phyloP scores from a whole-genome alignment of 2,888 invertebrate species.

The Ischnura elegans region DNA sequence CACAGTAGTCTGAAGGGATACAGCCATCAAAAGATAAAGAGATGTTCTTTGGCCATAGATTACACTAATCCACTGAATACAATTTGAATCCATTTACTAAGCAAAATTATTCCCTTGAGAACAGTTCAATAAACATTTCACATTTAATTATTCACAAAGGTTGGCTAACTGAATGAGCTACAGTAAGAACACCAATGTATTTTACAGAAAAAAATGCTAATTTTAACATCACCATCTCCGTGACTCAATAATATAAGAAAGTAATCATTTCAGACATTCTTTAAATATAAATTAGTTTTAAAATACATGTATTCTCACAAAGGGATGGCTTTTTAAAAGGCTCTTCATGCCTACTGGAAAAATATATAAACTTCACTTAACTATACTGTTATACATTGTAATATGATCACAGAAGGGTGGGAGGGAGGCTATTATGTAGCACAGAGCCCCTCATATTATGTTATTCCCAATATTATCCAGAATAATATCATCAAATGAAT shows the following conservation, averaged over 20 bases:
- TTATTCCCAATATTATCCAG: neutral
- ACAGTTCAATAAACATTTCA: neutral
- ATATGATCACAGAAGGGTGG: slow-evolving; percentile 4
- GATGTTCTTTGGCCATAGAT: neutral
- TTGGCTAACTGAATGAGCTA: neutral
- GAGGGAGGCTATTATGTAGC: neutral
- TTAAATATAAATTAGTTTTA: neutral
- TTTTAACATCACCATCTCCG: no score
- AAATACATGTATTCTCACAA: neutral
- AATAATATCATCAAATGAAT: neutral
- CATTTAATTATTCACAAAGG: neutral
- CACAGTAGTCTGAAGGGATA: neutral
- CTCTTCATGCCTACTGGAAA: neutral
- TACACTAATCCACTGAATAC: neutral
- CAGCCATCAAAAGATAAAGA: neutral
- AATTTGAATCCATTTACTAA: neutral
- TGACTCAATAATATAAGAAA: no score
- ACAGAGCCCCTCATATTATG: neutral
- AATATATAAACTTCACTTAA: slow-evolving; percentile 8
- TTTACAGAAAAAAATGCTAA: no score
- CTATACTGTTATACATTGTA: neutral
- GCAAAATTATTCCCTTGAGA: no score
- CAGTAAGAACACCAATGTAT: no score
- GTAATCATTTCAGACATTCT: no score
- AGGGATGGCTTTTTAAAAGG: neutral